A percentile compares a stretch with the other conserved stretches of the same genome.
Evolutionary conservation across 1,140 invertebrate genomes (phyloP).

Genomic region (Spodoptera litura): DNA sequence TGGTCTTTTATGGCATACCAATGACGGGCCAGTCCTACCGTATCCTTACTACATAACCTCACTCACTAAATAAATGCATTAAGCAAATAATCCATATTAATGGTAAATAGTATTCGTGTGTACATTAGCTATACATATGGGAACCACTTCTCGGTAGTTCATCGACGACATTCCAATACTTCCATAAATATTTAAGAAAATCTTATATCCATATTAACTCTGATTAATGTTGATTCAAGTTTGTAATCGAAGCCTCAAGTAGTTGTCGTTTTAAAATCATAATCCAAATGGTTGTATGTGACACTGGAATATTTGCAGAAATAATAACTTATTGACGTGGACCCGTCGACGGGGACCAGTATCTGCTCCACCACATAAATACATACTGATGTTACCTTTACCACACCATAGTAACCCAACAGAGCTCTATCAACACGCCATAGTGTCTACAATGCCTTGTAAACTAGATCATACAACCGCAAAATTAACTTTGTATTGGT

Average conservation of each 20-base stretch:
- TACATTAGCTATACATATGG: conserved; percentile 2
- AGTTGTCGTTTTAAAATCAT: conserved; percentile 50
- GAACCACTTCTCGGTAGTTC: background rate
- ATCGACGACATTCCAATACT: conserved; percentile 17
- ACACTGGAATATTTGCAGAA: conserved; percentile 68
- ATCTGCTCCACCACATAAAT: conserved; percentile 57
- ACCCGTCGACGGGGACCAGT: conserved; percentile 57
- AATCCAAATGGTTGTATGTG: conserved; percentile 58
- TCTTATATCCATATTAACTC: conserved; percentile 21
- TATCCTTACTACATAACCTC: too few relatives aligned
- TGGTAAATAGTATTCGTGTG: background rate
- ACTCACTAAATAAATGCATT: too few relatives aligned
- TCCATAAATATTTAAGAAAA: conserved; percentile 32
- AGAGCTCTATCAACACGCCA: background rate
- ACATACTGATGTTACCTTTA: conserved; percentile 39
- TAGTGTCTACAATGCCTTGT: conserved; percentile 28
- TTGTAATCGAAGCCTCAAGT: conserved; percentile 27
- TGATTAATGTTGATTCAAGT: conserved; percentile 37
- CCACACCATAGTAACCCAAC: background rate
- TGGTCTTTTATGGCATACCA: too few relatives aligned
- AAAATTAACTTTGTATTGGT: conserved; percentile 57
- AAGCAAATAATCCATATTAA: conserved; percentile 5
- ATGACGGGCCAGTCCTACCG: too few relatives aligned
- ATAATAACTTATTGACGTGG: conserved; percentile 66
- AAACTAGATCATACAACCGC: conserved; percentile 3